Evolutionary conservation across 2,888 invertebrate genomes (phyloP), one percentile per base, ranked within the genome.

Genomic region (Xestia c-nigrum): DNA sequence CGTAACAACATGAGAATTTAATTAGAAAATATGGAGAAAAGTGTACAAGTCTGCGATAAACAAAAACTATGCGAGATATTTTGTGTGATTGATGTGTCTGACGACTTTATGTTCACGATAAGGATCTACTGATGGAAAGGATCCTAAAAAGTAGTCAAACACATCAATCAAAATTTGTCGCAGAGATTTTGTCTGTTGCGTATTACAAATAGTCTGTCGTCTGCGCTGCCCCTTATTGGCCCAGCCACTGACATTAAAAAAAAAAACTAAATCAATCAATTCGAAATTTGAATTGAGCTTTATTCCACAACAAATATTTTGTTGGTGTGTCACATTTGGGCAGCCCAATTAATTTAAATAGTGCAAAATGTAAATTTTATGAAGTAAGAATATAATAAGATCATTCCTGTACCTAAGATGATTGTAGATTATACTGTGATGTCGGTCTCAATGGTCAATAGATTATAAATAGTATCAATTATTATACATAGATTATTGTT

Each of bases 351-450:
- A 83, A 91, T 91, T 92, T 91, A 91, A 89, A 92, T 95, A 96
- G 95, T 95, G 93, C 91, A 94, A 95, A 96, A 94, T 96, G 94
- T 96, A 95, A 93, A 94, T 94, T 92, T 83, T 93, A 90, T 89
- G 86, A 91, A 90, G 83, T 92, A 94, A 92, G 92, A 90, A 89
- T 94, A 93, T 89, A 91, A 86, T 95, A 94, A 95, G 94, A 94
- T 96, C 96, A 96, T 96, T 96, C 96, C 96, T 94, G 96, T 96
- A 96, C 96, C 96, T 96, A 96, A 96, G 96, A 96, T 93, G 95
- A 93, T 94, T 95, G 94, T 95, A 95, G 95, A 92, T 93, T 94
- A 94, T 95, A 96, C 96, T 96, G 96, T 96, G 96, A 96, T 96
- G 95, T 94, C 94, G 96, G 96, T 96, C 95, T 96, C 96, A 94